Evolutionary conservation across 2,797 vertebrate species (phyloP), one percentile per base, ranked within the genome.

Genomic region (Loriculus beryllinus): DNA sequence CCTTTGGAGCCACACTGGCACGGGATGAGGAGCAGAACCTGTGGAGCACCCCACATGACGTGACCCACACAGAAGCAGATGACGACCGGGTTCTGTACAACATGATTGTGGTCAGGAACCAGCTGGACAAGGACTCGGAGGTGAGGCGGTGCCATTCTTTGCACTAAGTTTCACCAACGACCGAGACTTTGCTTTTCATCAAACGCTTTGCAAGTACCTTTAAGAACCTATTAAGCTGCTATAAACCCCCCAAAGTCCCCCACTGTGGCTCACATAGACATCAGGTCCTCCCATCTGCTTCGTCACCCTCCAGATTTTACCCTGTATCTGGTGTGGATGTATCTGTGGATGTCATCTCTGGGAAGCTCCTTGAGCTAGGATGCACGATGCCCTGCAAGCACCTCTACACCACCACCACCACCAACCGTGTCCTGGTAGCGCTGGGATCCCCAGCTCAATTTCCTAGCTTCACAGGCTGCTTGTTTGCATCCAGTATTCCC

Each of bases 41-140:
- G 16, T 98, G 95, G 97, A 97, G 96, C 39, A 97, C 90, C 25
- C 98, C 96, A 1, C 94, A 97, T 2, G 97, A 95, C 5, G 89
- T 96, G 88, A 98, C 97, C 47, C 96, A 98, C 92, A 97, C 96
- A 0, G 98, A 98, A 52, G 97, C 97, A 0, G 98, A 98, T 0
- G 98, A 98, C 0, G 99, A 99, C 95, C 95, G 97, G 49, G 96
- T 99, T 94, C 92, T 99, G 40, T 98, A 99, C 93, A 98, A 98
- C 77, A 98, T 99, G 87, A 99, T 99, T 31, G 98, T 97, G 82
- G 97, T 98, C 97, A 98, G 99, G 88, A 98, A 98, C 96, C 98
- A 98, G 97, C 96, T 98, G 67, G 98, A 98, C 93, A 97, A 98
- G 93, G 98, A 99, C 74, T 99, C 99, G 0, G 99, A 99, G 99